Evolutionary conservation across 1,140 invertebrate genomes (phyloP).

Genomic region (Caenorhabditis latens): DNA sequence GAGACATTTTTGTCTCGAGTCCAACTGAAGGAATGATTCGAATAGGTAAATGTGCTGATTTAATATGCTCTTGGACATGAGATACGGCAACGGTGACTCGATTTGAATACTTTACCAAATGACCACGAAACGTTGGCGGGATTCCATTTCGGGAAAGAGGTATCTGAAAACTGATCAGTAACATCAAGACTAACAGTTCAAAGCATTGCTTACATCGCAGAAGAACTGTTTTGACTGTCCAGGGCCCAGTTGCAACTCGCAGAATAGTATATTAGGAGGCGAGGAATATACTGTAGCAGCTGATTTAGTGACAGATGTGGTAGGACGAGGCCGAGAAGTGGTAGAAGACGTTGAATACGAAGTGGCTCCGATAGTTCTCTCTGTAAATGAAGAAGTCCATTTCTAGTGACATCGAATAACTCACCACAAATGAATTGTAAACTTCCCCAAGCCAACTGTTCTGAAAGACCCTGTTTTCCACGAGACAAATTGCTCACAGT

Average conservation of each 20-base stretch:
- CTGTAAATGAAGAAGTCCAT: neutral
- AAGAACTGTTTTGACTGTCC: conserved; percentile 68
- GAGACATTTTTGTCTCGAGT: conserved; percentile 36
- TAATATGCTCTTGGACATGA: conserved; percentile 75
- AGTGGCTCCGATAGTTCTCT: conserved; percentile 54
- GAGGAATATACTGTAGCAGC: conserved; percentile 75
- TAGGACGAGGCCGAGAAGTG: conserved; percentile 53
- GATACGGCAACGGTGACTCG: conserved; percentile 74
- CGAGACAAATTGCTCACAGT: conserved; percentile 64
- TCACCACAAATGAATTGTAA: conserved; percentile 76
- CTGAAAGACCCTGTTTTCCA: conserved; percentile 62
- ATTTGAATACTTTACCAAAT: conserved; percentile 72
- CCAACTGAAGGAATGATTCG: conserved; percentile 63
- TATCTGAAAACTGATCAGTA: conserved; percentile 60
- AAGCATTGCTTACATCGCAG: conserved; percentile 50
- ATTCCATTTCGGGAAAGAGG: conserved; percentile 50
- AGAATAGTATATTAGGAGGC: conserved; percentile 72
- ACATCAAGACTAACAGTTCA: conserved; percentile 7
- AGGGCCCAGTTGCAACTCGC: conserved; percentile 69
- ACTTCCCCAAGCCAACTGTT: conserved; percentile 75
- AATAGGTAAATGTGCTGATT: conserved; percentile 68
- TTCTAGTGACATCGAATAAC: neutral
- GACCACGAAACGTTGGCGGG: conserved; percentile 69
- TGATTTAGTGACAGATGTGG: conserved; percentile 67
- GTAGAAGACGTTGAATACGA: conserved; percentile 32